Evolutionary conservation across 2,797 vertebrate species (phyloP), one percentile per base, ranked within the genome.

Genomic region (Epinephelus awoara): DNA sequence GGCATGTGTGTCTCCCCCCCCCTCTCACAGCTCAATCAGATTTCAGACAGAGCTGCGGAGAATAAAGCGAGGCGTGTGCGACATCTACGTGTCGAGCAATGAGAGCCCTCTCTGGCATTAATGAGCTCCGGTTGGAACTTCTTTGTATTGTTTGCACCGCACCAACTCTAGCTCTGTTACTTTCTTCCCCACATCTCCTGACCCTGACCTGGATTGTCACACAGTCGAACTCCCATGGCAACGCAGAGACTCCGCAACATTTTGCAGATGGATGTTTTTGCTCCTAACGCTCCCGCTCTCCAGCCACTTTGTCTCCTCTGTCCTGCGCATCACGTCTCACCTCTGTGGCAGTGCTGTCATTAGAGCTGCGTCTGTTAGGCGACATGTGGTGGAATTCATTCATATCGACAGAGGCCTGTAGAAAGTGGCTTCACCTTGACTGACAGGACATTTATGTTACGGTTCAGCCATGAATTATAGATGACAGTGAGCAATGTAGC

Each of bases 131-230:
- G 56, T 65, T 62, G 71, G 46, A 83, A 52, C 58, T 72, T 71
- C 63, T 7, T 66, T 52, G 74, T 56, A 65, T 57, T 44, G 51
- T 69, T 78, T 65, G 34, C 58, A 15, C 46, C 9, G 7, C 18
- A 3, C 50, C 57, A 52, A 38, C 66, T 75, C 50, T 59, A 25
- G 46, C 46, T 62, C 56, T 52, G 51, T 63, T 67, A 63, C 75
- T 75, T 81, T 72, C 67, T 51, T 65, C 58, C 47, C 63, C 62
- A 42, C 51, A 66, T 83, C 61, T 75, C 66, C 44, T 75, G 72
- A 83, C 80, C 84, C 84, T 85, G 88, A 86, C 81, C 88, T 67
- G 74, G 76, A 69, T 75, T 81, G 82, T 89, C 81, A 82, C 25
- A 84, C 82, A 76, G 19, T 78, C 5, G 5, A 62, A 82, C 86